Evolutionary conservation across 2,797 vertebrate species (phyloP), one percentile per base, ranked within the genome.

Genomic region (Gambusia yucatana): DNA sequence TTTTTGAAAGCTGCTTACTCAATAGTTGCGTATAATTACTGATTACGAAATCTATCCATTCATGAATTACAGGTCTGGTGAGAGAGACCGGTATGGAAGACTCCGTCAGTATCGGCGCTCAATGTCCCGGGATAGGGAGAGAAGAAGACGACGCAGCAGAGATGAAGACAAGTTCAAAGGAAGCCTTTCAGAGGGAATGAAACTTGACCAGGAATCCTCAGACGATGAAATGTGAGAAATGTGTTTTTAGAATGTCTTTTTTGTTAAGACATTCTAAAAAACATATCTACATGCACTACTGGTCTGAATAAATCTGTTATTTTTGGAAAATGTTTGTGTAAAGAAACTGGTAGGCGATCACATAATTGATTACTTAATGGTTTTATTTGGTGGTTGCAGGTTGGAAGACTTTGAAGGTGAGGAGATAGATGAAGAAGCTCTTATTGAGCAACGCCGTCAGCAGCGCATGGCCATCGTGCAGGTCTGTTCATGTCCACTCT

Each of bases 101-200:
- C 96, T 95, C 80, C 95, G 98, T 46, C 94, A 96, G 84, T 95
- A 94, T 81, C 95, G 98, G 20, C 95, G 98, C 70, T 99, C 98
- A 20, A 96, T 78, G 16, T 98, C 98, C n/a, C 96, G 98, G 2
- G 97, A 98, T 84, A 95, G 96, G 20, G 94, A 86, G 4, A 88
- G 95, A 72, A 97, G 98, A 16, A 95, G 97, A 75, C 93, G 98
- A 78, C 96, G 97, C 82, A 97, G 96, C 94, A 95, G 97, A 93
- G 97, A 97, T 52, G 98, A 99, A 94, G 98, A 99, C 92, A 99
- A 98, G 93, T 99, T 98, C 92, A 99, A 99, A 93, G 98, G 98
- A 69, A 99, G 98, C 80, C 97, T 99, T 52, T 99, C 98, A 13
- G 98, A 99, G 93, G 98, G 98, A 78, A 99, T 99, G 98, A 99